phyloP scores from a whole-genome alignment of 2,888 invertebrate genomes.

The Anaspis maculata region DNA sequence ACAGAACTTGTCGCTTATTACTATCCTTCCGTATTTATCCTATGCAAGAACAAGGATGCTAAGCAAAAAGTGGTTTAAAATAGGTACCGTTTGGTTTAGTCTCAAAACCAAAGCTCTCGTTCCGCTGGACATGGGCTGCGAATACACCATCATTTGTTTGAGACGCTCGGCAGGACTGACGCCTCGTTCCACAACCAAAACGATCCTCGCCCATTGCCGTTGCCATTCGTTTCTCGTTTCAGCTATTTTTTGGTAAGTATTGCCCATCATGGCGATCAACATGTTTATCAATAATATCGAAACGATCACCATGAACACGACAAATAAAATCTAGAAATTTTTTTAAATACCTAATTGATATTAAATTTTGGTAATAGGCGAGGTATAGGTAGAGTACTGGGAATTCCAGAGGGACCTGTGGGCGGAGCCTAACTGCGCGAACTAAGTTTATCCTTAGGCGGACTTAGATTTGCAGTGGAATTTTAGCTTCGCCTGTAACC shows the following conservation, averaged over 20 bases:
- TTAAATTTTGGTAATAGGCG: too few relatives aligned
- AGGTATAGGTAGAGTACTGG: too few relatives aligned
- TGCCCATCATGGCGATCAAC: constrained; percentile 99
- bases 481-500: too few relatives aligned
- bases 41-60: too few relatives aligned
- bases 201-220: constrained; percentile 94
- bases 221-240: constrained; percentile 98
- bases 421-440: too few relatives aligned
- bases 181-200: constrained; percentile 94
- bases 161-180: constrained; percentile 82
- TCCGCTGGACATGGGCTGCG: constrained; percentile 89
- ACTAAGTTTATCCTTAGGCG: too few relatives aligned
- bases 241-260: constrained; percentile 96
- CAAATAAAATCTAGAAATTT: constrained; percentile 64
- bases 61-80: too few relatives aligned
- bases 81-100: constrained; percentile 74
- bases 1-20: too few relatives aligned
- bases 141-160: constrained; percentile 81
- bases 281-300: constrained; percentile 93
- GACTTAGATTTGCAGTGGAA: too few relatives aligned
- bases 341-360: not conserved
- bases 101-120: constrained; percentile 78
- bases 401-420: too few relatives aligned
- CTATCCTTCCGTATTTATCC: too few relatives aligned
- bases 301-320: constrained; percentile 96